phyloP scores from a whole-genome alignment of 1,140 invertebrate species.

The Watersipora subatra region DNA sequence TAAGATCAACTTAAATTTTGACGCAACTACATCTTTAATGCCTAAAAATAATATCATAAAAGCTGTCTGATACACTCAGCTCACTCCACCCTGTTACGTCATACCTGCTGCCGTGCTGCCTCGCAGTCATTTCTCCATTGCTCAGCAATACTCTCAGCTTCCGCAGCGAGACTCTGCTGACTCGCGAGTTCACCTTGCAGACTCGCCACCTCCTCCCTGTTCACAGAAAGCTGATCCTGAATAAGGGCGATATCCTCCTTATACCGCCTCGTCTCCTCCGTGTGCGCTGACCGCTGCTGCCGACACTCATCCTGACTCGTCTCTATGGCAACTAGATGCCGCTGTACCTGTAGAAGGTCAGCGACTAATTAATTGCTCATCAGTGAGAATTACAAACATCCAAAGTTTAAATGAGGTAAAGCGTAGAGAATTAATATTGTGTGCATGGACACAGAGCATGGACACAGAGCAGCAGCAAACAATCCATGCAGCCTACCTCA shows the following conservation, averaged over 20 bases:
- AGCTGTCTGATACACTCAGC: too few species aligned
- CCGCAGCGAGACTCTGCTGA: slow-evolving; percentile 16
- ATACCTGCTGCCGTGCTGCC: neutral
- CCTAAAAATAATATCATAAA: too few species aligned
- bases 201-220: slow-evolving; percentile 17
- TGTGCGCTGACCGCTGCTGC: slow-evolving; percentile 19
- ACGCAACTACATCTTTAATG: too few species aligned
- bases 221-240: slow-evolving; percentile 17
- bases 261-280: slow-evolving; percentile 25
- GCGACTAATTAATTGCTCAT: neutral
- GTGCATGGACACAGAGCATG: too few species aligned
- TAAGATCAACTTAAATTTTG: too few species aligned
- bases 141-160: neutral
- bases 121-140: neutral
- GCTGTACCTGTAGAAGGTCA: slow-evolving; percentile 21
- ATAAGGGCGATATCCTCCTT: slow-evolving; percentile 24
- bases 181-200: slow-evolving; percentile 13
- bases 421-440: too few species aligned
- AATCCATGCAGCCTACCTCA: too few species aligned
- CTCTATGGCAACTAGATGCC: slow-evolving; percentile 30
- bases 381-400: too few species aligned
- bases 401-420: too few species aligned
- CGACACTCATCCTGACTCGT: slow-evolving; percentile 30
- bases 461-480: too few species aligned
- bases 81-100: too few species aligned